Evolutionary conservation across 1,140 invertebrate species (phyloP).

Genomic region (Babylonia areolata): DNA sequence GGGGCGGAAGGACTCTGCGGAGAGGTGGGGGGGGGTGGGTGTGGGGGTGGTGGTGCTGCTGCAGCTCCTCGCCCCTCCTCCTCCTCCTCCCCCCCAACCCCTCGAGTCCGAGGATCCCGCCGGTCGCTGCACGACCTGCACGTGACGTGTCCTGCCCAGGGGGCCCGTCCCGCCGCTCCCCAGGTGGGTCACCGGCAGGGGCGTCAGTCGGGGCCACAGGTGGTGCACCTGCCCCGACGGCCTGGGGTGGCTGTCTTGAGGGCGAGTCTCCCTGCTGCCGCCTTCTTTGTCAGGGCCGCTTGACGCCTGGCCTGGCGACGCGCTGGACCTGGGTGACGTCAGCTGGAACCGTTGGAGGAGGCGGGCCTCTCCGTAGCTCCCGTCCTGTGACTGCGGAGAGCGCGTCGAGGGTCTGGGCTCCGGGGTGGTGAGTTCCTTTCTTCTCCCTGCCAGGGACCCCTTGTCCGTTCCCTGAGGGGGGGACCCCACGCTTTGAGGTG

Average conservation of each 20-base stretch:
- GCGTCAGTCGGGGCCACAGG: background rate
- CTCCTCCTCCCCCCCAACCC: too few relatives aligned
- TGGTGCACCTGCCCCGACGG: background rate
- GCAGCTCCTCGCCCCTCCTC: background rate
- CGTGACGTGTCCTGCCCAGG: background rate
- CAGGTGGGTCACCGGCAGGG: background rate
- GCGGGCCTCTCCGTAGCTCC: background rate
- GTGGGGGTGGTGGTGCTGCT: background rate
- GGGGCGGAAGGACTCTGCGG: background rate
- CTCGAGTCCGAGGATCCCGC: background rate
- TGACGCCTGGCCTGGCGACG: background rate
- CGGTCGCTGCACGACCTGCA: background rate
- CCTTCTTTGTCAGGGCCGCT: background rate
- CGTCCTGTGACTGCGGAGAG: background rate
- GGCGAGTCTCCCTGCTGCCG: background rate
- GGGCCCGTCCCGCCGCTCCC: background rate
- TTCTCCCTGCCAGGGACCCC: slow-evolving; percentile 15
- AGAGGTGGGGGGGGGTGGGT: too few relatives aligned
- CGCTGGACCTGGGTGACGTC: background rate
- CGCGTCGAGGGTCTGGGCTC: too few relatives aligned
- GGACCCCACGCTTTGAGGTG: too few relatives aligned
- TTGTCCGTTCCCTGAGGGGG: too few relatives aligned
- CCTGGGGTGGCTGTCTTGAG: background rate
- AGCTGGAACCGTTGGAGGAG: background rate
- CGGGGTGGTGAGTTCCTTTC: too few relatives aligned